Conservation (phyloP, 2,797 vertebrate genomes). For the Falco rusticolus region DNA sequence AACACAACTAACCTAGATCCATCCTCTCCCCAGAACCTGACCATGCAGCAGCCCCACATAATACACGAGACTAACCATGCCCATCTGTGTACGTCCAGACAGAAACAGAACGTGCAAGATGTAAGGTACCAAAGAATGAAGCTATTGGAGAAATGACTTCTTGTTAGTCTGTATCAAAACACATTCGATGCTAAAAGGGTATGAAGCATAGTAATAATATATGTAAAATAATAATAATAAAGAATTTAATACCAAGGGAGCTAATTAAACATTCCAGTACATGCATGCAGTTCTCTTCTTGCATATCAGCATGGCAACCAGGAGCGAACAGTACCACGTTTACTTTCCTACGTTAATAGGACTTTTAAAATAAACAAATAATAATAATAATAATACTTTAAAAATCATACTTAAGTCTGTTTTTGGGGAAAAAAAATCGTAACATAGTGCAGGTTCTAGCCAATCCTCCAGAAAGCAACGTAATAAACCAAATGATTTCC, state of each 20-base stretch:
- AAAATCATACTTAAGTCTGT: not conserved
- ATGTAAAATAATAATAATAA: too few relatives aligned
- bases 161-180: fast-evolving
- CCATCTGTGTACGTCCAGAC: fast-evolving
- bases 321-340: not conserved
- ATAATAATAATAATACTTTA: too few relatives aligned
- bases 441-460: not conserved
- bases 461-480: not conserved
- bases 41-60: fast-evolving
- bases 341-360: not conserved
- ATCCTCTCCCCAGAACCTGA: not conserved
- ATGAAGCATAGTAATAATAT: not conserved
- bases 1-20: fast-evolving
- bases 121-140: not conserved
- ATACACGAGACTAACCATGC: fast-evolving
- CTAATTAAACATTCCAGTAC: not conserved
- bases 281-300: not conserved
- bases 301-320: not conserved
- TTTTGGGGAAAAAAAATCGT: not conserved
- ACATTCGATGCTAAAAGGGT: not conserved
- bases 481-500: not conserved
- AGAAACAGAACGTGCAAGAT: fast-evolving
- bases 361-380: not conserved
- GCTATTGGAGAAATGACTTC: not conserved
- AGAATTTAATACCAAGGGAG: too few relatives aligned